A percentile compares a stretch with the other conserved stretches of the same genome.
Evolutionary conservation across 2,113 vertebrate species (phyloP).

Genomic region (Pardalotus punctatus): DNA sequence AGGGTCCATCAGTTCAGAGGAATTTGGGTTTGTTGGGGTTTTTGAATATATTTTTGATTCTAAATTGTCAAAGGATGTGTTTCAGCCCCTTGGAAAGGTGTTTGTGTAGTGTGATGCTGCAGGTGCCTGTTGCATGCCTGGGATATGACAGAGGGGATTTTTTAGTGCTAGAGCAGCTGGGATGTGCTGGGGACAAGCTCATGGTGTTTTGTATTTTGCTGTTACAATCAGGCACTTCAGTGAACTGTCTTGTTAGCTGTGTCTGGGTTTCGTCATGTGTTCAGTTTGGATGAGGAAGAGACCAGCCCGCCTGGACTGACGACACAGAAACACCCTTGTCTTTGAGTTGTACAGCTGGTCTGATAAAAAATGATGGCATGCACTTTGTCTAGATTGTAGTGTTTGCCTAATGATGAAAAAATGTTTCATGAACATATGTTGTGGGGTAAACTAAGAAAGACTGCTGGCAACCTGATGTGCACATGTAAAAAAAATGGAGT

Average conservation of each 20-base stretch:
- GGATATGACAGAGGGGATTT: neutral
- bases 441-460: neutral
- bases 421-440: neutral
- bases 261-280: neutral
- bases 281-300: neutral
- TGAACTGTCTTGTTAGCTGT: neutral
- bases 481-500: neutral
- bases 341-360: neutral
- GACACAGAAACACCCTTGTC: neutral
- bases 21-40: neutral
- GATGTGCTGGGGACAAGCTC: neutral
- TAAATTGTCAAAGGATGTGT: neutral
- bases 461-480: neutral
- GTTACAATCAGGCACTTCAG: neutral
- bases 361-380: neutral
- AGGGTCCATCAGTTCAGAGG: neutral
- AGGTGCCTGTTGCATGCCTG: fast-evolving
- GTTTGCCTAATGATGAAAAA: slow-evolving; percentile 5
- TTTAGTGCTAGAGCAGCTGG: neutral
- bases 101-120: neutral
- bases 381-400: neutral
- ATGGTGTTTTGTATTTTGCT: neutral
- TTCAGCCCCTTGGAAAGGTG: neutral
- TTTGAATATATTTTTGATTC: neutral
- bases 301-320: neutral